Base-by-base conservation (phyloP, 2,113 vertebrate species). In the Stictonetta naevosa region DNA sequence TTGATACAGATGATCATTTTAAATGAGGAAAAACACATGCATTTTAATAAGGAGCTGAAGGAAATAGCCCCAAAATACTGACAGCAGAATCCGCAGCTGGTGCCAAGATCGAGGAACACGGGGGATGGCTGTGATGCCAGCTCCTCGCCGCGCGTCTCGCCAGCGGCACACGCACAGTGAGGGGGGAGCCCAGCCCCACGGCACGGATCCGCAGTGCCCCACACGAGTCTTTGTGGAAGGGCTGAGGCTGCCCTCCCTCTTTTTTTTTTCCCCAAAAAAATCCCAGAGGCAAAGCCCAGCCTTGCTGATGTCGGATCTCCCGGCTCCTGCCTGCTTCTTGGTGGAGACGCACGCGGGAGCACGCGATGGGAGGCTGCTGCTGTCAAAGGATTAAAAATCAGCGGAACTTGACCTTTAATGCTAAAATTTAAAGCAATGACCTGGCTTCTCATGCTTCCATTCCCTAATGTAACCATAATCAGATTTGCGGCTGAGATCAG, bases 11-110 rank as follows among this genome's bases (percentile, higher is more conserved):
- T 85, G 69, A 93, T 81, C 50, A 89, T 85, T 84, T 84, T 72
- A 94, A 95, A 89, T 69, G 31, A 96, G 92, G 80, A 95, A 93
- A 97, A 95, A 75, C 88, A 96, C 44, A 82, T 71, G 92, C 91
- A 95, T 94, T 93, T 94, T 88, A 92, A 95, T 73, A 90, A 93
- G 71, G 28, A 94, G 66, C 23, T 50, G 44, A 86, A 92, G 63
- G 59, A 91, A 93, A 95, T n/a, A 55, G 28, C 42, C 92, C 63
- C 66, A 44, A 93, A 95, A 91, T 46, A 71, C 73, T 89, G 92
- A 68, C 15, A 91, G 83, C 86, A 92, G 73, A 92, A 84, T 53
- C 36, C 76, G 33, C 36, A 91, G 63, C 50, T 86, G 71, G 36
- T 0, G 1, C 53, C 73, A 77, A 84, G 19, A 86, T 78, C 55